Base-by-base conservation (phyloP, 2,888 invertebrate genomes). In the Caenorhabditis sp. region DNA sequence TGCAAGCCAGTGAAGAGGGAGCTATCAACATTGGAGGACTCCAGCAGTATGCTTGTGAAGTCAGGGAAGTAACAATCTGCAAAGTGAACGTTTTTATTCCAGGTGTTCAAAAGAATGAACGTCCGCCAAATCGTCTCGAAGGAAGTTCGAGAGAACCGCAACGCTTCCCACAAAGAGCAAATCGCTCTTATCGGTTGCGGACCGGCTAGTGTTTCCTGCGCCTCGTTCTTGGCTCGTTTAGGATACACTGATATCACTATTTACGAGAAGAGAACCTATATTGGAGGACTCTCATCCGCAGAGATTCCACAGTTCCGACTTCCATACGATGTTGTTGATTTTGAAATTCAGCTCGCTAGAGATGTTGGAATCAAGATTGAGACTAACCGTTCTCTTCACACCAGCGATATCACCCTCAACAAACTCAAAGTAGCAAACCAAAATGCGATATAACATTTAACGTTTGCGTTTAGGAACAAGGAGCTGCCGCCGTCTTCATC, bases 21-120 rank as follows among this genome's bases (percentile, higher is more conserved):
- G 95, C 98, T 0, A 99, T 99, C 89, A 99, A 99, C 92, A 99
- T 99, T 89, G 98, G 98, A 0, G 99, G 99, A 0, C 93, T 99
- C 40, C 99, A 99, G 92, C 98, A 99, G 91, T 99, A 96, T 93
- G 97, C 98, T 61, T 96, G 96, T 1, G 98, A 99, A 92, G 96
- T 77, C 40, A 26, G 56, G n/a, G 26, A 13, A 40, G 13, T 11
- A 32, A 32, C 32, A 3, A n/a, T 47, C n/a, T n/a, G n/a, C n/a
- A n/a, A 15, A 26, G 9, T 56, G 15, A 44, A n/a, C 56, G 3
- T 6, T 28, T 8, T 15, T 22, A 1, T 61, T 71, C 20, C 61
- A 71, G 64, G 82, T 88, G 24, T 98, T 98, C 92, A 96, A 96
- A 93, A 94, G 95, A 92, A 98, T 98, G 98, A 95, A 95, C 20